Conservation (phyloP, 2,888 invertebrate species). For the Meteorus cinctellus region DNA sequence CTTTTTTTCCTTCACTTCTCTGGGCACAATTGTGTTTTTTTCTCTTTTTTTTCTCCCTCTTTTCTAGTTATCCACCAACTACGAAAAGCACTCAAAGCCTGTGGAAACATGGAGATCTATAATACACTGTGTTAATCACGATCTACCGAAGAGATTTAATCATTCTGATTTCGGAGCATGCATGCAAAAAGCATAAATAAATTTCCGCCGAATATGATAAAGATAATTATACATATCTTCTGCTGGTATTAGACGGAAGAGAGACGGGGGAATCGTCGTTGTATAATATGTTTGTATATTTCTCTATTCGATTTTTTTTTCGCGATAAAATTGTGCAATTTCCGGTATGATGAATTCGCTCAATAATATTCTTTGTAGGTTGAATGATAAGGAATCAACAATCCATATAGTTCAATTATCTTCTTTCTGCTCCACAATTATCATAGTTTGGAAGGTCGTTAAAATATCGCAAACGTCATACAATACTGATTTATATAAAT, state of each 20-base stretch:
- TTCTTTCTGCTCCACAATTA: background rate
- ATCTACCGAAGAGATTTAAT: background rate
- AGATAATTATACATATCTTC: background rate
- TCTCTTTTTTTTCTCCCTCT: background rate
- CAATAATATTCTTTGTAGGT: background rate
- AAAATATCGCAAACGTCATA: no score
- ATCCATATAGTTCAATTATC: conserved; percentile 1
- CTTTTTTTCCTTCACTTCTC: background rate
- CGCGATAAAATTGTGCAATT: conserved; percentile 35
- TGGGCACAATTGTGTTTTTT: background rate
- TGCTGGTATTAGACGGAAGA: conserved; percentile 7
- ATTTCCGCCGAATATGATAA: background rate
- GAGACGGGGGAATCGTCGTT: background rate
- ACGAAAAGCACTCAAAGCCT: conserved; percentile 12
- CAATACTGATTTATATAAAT: no score
- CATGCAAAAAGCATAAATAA: background rate
- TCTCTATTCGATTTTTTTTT: background rate
- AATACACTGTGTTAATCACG: background rate
- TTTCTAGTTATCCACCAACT: background rate
- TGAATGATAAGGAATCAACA: background rate
- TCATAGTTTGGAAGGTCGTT: background rate
- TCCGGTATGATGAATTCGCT: conserved; percentile 10
- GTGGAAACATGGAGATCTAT: no score
- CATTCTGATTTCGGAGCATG: background rate
- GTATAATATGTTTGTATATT: background rate